Base-by-base conservation (phyloP, 2,113 vertebrate species). In the Gavialis gangeticus region DNA sequence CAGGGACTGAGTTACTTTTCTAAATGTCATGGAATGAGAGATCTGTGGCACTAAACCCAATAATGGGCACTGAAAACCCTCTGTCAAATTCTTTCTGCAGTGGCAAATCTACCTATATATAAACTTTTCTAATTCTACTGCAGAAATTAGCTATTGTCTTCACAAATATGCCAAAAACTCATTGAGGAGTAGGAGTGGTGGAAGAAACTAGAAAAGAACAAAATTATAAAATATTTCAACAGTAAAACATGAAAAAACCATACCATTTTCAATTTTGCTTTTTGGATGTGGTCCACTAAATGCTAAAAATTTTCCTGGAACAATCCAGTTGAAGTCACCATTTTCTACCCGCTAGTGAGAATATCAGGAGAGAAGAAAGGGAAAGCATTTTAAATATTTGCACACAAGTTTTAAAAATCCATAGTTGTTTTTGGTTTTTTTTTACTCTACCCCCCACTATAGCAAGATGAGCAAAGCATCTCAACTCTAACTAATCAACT, bases 301-400 rank as follows among this genome's bases (percentile, higher is more conserved):
- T 14, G 99, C 99, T 97, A 99, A 97, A 93, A 99, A 98, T 95
- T 99, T 99, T 80, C 98, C 98, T 9, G 99, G 99, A 84, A 99
- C 97, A 76, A 99, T 99, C 99, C 99, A 99, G 97, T 99, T 99
- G 96, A 99, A 99, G 96, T 99, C 99, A 71, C 99, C 99, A 22
- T 99, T 99, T 97, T 99, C 99, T 88, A 99, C 99, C 30, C 99
- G 98, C 99, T 99, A 94, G 82, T 67, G 80, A 95, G 92, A 89
- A 96, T 93, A 94, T 93, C 81, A 82, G 79, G 83, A 93, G 57
- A 94, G 62, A 96, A 94, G 87, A 83, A 46, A 84, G 97, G 5
- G 91, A 94, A 96, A 96, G 13, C 17, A 82, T 89, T 96, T 97
- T 94, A 88, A 46, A 12, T 85, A 95, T 64, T 46, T 77, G 64